Conservation (phyloP, 2,113 vertebrate species). For the Steatornis caripensis region DNA sequence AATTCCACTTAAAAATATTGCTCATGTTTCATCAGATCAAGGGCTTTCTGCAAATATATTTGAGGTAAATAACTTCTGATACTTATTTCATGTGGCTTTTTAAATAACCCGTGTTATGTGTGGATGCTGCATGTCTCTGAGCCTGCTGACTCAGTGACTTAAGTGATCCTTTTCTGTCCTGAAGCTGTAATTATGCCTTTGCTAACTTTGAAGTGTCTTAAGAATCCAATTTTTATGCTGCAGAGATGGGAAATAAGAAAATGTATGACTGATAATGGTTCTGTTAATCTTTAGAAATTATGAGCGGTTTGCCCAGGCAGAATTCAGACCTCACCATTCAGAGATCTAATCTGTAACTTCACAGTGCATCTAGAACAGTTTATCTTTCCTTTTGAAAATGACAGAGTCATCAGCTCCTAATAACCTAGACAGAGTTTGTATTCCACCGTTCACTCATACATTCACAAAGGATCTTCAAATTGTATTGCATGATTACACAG, state of each 20-base stretch:
- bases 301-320: neutral
- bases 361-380: conserved; percentile 11
- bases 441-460: neutral
- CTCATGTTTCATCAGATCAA: neutral
- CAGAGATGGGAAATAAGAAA: neutral
- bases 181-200: neutral
- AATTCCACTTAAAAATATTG: neutral
- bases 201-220: neutral
- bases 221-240: neutral
- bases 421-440: conserved; percentile 11
- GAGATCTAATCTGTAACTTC: conserved; percentile 7
- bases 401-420: neutral
- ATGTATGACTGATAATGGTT: neutral
- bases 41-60: neutral
- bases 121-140: neutral
- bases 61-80: neutral
- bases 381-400: conserved; percentile 3
- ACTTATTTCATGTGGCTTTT: neutral
- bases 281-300: conserved; percentile 1
- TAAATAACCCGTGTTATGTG: neutral
- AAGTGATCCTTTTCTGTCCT: neutral
- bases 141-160: neutral
- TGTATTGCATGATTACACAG: conserved; percentile 39
- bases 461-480: conserved; percentile 24
- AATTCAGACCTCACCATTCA: conserved; percentile 5